Evolutionary conservation across 1,140 invertebrate species (phyloP).

Genomic region (Bombus sylvicola): DNA sequence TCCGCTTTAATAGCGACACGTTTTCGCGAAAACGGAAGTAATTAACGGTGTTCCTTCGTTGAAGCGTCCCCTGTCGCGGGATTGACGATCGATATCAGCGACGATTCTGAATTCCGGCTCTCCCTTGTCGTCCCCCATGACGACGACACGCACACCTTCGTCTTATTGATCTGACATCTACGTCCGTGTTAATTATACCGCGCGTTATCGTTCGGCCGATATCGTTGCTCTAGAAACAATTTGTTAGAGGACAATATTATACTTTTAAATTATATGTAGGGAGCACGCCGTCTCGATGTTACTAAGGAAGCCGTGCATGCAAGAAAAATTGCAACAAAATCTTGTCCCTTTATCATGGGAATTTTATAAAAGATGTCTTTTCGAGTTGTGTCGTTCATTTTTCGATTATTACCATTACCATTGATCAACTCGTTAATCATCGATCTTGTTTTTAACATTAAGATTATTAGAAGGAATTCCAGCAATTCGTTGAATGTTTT

Average conservation of each 20-base stretch:
- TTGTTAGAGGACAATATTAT: conserved; percentile 41
- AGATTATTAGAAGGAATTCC: too few relatives aligned
- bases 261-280: conserved; percentile 24
- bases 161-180: conserved; percentile 47
- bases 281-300: background rate
- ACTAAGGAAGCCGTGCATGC: background rate
- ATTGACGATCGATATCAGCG: conserved; percentile 58
- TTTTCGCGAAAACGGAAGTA: conserved; percentile 58
- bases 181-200: conserved; percentile 44
- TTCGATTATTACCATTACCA: too few relatives aligned
- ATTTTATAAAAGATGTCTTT: background rate
- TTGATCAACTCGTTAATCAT: too few relatives aligned
- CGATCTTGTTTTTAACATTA: too few relatives aligned
- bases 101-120: conserved; percentile 45
- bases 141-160: conserved; percentile 48
- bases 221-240: conserved; percentile 28
- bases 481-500: too few relatives aligned
- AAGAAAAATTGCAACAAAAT: background rate
- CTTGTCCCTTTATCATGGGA: too few relatives aligned
- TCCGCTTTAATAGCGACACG: conserved; percentile 48
- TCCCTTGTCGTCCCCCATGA: conserved; percentile 20
- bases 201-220: background rate
- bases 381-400: too few relatives aligned
- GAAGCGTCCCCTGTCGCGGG: conserved; percentile 28
- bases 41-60: conserved; percentile 50